Conservation (phyloP, 2,113 vertebrate genomes). For the Ivindomyrus marchei region DNA sequence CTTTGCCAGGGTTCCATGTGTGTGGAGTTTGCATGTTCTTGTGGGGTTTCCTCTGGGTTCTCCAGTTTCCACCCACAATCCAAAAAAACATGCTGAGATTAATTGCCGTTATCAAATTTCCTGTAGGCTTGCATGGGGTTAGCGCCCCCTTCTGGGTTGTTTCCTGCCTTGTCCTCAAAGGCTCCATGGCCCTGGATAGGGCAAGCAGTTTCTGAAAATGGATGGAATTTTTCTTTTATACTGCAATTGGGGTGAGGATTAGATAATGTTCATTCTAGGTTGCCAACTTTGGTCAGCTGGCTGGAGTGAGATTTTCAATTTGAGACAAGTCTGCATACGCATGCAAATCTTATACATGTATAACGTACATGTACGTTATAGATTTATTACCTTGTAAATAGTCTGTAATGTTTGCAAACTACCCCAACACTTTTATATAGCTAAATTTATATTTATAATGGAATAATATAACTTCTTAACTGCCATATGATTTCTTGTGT, state of each 20-base stretch:
- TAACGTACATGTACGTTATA: background rate
- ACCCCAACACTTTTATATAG: background rate
- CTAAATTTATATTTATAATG: background rate
- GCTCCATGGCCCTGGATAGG: too few relatives aligned
- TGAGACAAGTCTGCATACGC: background rate
- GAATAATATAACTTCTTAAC: background rate
- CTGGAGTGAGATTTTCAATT: background rate
- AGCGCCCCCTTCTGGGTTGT: too few relatives aligned
- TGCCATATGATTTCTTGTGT: background rate
- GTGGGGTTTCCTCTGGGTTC: too few relatives aligned
- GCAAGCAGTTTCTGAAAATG: too few relatives aligned
- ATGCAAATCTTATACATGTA: background rate
- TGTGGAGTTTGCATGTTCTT: too few relatives aligned
- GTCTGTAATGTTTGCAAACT: background rate
- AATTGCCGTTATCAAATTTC: too few relatives aligned
- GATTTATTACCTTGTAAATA: background rate
- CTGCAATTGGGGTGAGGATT: background rate
- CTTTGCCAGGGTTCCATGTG: too few relatives aligned
- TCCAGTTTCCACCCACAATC: too few relatives aligned
- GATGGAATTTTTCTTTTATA: background rate
- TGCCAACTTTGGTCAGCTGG: background rate
- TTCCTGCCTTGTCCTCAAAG: too few relatives aligned
- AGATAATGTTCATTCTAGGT: background rate
- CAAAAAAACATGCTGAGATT: too few relatives aligned
- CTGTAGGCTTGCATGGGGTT: too few relatives aligned